These are phyloP conservation scores for Drosophila littoralis DNA, from an alignment of 1,140 invertebrate genomes.

Conservation along the genomic window DNA sequence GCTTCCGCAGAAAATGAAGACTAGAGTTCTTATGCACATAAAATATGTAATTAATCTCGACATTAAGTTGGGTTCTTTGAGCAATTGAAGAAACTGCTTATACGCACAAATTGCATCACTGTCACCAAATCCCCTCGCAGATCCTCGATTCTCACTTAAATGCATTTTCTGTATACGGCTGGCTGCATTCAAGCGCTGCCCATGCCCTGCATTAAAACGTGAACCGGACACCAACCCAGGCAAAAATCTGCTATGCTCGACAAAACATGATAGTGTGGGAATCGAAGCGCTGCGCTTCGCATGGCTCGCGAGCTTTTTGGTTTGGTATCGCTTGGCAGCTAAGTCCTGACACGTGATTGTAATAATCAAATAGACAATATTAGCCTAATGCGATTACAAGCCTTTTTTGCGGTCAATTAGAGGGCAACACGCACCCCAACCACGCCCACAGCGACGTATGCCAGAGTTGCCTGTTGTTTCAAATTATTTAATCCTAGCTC, in stretches of 20 bases:
- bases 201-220: slow-evolving; percentile 32
- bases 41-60: too few relatives aligned
- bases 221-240: slow-evolving; percentile 63
- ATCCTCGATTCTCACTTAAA: slow-evolving; percentile 38
- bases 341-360: slow-evolving; percentile 79
- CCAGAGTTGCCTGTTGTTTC: slow-evolving; percentile 7
- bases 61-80: too few relatives aligned
- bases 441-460: background rate
- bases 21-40: too few relatives aligned
- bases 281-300: slow-evolving; percentile 54
- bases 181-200: slow-evolving; percentile 50
- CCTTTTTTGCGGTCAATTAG: slow-evolving; percentile 74
- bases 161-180: slow-evolving; percentile 25
- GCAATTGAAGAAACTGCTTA: too few relatives aligned
- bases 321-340: slow-evolving; percentile 51
- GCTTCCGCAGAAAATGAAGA: background rate
- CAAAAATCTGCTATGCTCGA: slow-evolving; percentile 67
- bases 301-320: slow-evolving; percentile 18
- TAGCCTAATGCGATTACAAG: slow-evolving; percentile 66
- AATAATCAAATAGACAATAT: slow-evolving; percentile 62
- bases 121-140: background rate
- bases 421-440: slow-evolving; percentile 34
- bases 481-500: background rate
- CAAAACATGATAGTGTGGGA: slow-evolving; percentile 77
- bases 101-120: too few relatives aligned